phyloP scores from a whole-genome alignment of 2,797 vertebrate species.

The Anas georgica region DNA sequence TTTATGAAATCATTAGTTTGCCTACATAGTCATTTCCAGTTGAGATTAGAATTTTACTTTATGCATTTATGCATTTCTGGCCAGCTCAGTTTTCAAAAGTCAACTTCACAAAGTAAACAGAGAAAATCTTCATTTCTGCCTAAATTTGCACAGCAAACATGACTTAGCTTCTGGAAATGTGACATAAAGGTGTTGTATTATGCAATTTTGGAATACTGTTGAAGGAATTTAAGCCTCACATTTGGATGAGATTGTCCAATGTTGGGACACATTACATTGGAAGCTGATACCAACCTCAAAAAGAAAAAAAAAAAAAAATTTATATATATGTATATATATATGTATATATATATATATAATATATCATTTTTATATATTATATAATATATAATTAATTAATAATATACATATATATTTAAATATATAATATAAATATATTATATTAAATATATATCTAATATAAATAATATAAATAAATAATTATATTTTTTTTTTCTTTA shows the following conservation, averaged over 20 bases:
- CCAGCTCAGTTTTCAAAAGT: not conserved
- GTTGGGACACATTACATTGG: not conserved
- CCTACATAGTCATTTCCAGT: not conserved
- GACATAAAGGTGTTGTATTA: not conserved
- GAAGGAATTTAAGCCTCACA: not conserved
- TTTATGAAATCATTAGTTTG: not conserved
- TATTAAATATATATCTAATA: too few species aligned
- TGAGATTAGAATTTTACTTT: constrained; percentile 1
- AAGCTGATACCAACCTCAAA: not conserved
- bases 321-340: too few species aligned
- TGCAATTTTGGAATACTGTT: not conserved
- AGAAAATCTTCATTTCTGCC: not conserved
- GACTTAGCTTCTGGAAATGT: not conserved
- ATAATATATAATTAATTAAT: too few species aligned
- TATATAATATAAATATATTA: too few species aligned
- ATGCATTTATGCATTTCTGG: too few species aligned
- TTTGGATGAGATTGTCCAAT: not conserved
- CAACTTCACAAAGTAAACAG: not conserved
- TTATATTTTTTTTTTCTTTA: too few species aligned
- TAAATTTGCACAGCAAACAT: not conserved
- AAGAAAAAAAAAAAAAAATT: not conserved
- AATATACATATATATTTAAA: too few species aligned
- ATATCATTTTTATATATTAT: too few species aligned
- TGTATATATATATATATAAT: too few species aligned
- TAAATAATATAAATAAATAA: too few species aligned